Conservation (phyloP, 2,888 invertebrate species). For the Tinea pellionella region DNA sequence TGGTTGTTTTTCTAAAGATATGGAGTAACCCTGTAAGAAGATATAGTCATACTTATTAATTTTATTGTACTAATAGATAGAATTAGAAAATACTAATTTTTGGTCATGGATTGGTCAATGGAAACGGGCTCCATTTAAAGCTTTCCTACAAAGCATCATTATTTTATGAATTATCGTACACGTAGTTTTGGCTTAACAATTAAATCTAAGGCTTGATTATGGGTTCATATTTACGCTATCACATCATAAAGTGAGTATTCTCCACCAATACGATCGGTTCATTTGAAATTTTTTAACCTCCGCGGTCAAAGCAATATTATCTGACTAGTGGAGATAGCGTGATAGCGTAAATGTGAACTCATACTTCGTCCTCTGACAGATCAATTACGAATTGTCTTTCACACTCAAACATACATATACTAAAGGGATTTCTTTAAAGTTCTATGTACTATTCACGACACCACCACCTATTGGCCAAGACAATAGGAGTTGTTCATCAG, state of each 20-base stretch:
- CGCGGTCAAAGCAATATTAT: too few relatives aligned
- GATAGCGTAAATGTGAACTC: too few relatives aligned
- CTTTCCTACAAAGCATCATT: conserved; percentile 38
- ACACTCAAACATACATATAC: not conserved
- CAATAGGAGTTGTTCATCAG: conserved; percentile 64
- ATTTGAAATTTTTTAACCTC: too few relatives aligned
- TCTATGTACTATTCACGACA: conserved; percentile 16
- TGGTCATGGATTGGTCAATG: conserved; percentile 50
- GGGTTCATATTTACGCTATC: too few relatives aligned
- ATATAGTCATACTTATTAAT: conserved; percentile 23
- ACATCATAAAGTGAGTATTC: too few relatives aligned
- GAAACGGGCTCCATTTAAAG: conserved; percentile 34
- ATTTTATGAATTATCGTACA: not conserved
- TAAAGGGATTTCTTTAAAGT: not conserved
- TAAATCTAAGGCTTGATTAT: too few relatives aligned
- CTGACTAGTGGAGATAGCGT: too few relatives aligned
- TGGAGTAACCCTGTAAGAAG: conserved; percentile 67
- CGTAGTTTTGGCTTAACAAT: too few relatives aligned
- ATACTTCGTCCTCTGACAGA: too few relatives aligned
- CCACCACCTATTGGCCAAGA: conserved; percentile 59
- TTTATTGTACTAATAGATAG: not conserved
- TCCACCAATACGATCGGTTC: too few relatives aligned
- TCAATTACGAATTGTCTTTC: not conserved
- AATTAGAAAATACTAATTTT: conserved; percentile 21
- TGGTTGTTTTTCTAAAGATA: conserved; percentile 60